These are phyloP conservation scores for Fulmarus glacialis DNA, from an alignment of 2,113 vertebrate genomes.

Conservation along the genomic window DNA sequence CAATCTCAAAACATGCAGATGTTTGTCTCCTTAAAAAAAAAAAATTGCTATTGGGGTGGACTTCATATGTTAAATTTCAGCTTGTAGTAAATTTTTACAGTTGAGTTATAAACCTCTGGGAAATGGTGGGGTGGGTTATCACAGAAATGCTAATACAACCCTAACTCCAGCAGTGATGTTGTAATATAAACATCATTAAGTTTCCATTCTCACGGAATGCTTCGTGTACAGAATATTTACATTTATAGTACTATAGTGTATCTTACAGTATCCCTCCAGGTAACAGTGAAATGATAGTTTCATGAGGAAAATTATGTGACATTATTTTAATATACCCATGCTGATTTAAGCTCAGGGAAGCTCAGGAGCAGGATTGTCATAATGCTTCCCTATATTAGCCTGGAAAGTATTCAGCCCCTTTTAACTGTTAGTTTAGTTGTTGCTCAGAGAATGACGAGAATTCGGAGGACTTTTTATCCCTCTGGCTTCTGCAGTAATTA, in stretches of 20 bases:
- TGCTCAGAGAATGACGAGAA: slow-evolving; percentile 1
- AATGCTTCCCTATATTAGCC: slow-evolving; percentile 27
- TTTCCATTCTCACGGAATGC: slow-evolving; percentile 49
- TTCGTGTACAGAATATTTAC: slow-evolving; percentile 69
- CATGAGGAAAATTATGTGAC: slow-evolving; percentile 64
- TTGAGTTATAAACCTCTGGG: slow-evolving; percentile 44
- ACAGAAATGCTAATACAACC: slow-evolving; percentile 53
- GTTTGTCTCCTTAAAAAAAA: neutral
- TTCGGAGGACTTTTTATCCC: neutral
- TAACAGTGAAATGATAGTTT: slow-evolving; percentile 60
- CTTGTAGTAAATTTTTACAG: slow-evolving; percentile 42
- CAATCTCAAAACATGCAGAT: neutral
- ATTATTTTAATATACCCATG: slow-evolving; percentile 63
- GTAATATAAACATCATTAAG: slow-evolving; percentile 66
- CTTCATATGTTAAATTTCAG: slow-evolving; percentile 7
- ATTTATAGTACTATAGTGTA: slow-evolving; percentile 59
- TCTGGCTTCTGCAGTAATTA: slow-evolving; percentile 14
- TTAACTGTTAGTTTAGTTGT: slow-evolving; percentile 29
- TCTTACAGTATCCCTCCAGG: slow-evolving; percentile 64
- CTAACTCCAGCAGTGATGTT: slow-evolving; percentile 48
- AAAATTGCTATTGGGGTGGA: neutral
- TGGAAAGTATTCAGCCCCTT: neutral
- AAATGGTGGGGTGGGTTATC: slow-evolving; percentile 41
- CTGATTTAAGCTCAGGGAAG: slow-evolving; percentile 53
- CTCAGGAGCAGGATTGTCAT: slow-evolving; percentile 32